A percentile compares a stretch with the other conserved stretches of the same genome.
Conservation (phyloP, 2,797 vertebrate genomes). For the Chanos chanos region DNA sequence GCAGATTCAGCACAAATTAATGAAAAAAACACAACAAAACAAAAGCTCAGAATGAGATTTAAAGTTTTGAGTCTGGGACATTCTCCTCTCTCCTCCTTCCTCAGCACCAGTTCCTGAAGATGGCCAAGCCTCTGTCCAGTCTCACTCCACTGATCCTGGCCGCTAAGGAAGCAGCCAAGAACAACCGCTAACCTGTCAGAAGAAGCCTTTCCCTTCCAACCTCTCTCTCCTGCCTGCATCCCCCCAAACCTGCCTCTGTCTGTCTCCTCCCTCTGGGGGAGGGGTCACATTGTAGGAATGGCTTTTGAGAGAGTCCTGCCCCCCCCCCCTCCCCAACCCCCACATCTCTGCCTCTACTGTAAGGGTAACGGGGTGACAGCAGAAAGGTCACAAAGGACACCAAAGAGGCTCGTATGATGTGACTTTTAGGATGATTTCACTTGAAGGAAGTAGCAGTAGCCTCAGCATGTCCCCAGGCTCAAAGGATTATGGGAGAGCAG, state of each 20-base stretch:
- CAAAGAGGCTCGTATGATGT: slow-evolving; percentile 17
- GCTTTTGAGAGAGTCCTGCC: neutral
- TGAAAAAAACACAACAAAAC: too few relatives aligned
- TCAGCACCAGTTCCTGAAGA: slow-evolving; percentile 94
- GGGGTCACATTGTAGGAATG: slow-evolving; percentile 20
- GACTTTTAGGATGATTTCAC: slow-evolving; percentile 21
- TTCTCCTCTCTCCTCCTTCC: slow-evolving; percentile 3
- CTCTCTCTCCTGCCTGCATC: slow-evolving; percentile 2
- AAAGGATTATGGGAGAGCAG: slow-evolving; percentile 22
- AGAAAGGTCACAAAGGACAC: neutral
- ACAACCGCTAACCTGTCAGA: slow-evolving; percentile 75
- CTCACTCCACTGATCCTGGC: slow-evolving; percentile 92
- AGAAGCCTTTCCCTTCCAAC: neutral
- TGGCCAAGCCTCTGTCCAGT: slow-evolving; percentile 93
- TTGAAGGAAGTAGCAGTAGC: slow-evolving; percentile 7
- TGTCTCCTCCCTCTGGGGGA: neutral
- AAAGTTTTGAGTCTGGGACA: too few relatives aligned
- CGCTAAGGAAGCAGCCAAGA: slow-evolving; percentile 92
- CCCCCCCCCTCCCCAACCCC: slow-evolving; percentile 4
- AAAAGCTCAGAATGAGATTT: too few relatives aligned
- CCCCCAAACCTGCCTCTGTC: slow-evolving; percentile 11
- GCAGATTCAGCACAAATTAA: too few relatives aligned
- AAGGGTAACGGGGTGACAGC: neutral
- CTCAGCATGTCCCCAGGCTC: slow-evolving; percentile 4
- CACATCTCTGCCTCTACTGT: slow-evolving; percentile 4